Percentiles rank a stretch among this genome's conserved stretches.
Conservation (phyloP, 2,113 vertebrate genomes). For the Pristiophorus japonicus region DNA sequence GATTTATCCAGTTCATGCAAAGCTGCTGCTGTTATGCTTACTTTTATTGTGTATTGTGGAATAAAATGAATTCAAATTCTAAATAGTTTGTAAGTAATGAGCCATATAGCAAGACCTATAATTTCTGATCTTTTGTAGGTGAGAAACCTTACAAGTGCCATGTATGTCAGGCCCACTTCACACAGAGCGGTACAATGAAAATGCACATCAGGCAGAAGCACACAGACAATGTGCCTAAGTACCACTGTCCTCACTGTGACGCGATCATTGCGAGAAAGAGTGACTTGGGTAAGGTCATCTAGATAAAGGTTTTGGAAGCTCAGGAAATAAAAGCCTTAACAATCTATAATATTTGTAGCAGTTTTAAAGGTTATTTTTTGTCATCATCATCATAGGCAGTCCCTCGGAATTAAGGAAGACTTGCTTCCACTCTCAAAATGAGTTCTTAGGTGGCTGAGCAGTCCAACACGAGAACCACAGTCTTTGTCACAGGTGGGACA, state of each 20-base stretch:
- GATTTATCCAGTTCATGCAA: background rate
- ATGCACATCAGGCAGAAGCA: constrained; percentile 55
- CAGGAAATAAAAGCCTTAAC: background rate
- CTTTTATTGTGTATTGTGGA: background rate
- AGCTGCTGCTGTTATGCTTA: background rate
- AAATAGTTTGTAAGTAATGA: background rate
- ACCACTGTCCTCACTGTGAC: constrained; percentile 51
- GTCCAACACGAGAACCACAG: too few species aligned
- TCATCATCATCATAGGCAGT: too few species aligned
- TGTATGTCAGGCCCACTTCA: constrained; percentile 54
- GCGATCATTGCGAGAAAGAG: constrained; percentile 49
- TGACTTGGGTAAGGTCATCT: constrained; percentile 53
- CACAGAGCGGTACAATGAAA: constrained; percentile 58
- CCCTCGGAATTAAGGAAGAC: too few species aligned
- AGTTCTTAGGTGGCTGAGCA: too few species aligned
- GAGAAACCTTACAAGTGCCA: constrained; percentile 58
- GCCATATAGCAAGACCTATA: background rate
- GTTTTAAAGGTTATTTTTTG: too few species aligned
- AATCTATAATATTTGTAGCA: background rate
- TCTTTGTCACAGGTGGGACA: too few species aligned
- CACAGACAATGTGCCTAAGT: constrained; percentile 51
- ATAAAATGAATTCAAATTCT: background rate
- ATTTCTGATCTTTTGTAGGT: constrained; percentile 44
- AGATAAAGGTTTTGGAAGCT: background rate
- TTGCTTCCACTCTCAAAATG: too few species aligned